phyloP scores from a whole-genome alignment of 2,888 invertebrate genomes.

The Tetrapedia diversipes region DNA sequence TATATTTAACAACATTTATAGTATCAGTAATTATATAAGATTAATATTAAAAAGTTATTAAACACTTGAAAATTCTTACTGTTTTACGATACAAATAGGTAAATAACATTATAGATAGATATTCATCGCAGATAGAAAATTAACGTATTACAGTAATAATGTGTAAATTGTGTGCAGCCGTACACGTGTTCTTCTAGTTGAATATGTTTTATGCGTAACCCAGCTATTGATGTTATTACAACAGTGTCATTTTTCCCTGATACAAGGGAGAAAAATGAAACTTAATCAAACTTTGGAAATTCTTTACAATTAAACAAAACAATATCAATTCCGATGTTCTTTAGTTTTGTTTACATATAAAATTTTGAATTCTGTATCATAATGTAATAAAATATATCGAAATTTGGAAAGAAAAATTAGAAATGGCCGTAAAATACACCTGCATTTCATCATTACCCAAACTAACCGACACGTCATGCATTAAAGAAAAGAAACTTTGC shows the following conservation, averaged over 20 bases:
- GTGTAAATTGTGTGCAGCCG: not conserved
- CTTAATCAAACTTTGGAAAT: too few species aligned
- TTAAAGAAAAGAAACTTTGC: constrained; percentile 1
- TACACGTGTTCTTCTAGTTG: not conserved
- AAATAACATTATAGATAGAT: too few species aligned
- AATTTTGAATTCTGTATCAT: not conserved
- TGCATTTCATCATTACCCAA: not conserved
- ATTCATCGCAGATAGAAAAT: not conserved
- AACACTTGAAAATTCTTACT: too few species aligned
- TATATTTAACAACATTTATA: not conserved
- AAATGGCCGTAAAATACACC: constrained; percentile 25
- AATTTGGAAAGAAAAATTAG: constrained; percentile 4
- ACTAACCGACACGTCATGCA: too few species aligned
- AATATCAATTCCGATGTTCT: constrained; percentile 10
- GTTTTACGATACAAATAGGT: too few species aligned
- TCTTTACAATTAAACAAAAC: constrained; percentile 23
- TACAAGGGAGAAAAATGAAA: not conserved
- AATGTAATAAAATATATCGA: constrained; percentile 9
- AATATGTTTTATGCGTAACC: not conserved
- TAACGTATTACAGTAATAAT: not conserved
- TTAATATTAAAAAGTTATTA: too few species aligned
- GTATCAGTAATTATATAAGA: not conserved
- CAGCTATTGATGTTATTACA: not conserved
- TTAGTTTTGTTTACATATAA: constrained; percentile 16
- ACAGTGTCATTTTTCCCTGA: not conserved